These are phyloP conservation scores for Machimus atricapillus DNA, from an alignment of 2,888 invertebrate genomes.

Conservation along the genomic window DNA sequence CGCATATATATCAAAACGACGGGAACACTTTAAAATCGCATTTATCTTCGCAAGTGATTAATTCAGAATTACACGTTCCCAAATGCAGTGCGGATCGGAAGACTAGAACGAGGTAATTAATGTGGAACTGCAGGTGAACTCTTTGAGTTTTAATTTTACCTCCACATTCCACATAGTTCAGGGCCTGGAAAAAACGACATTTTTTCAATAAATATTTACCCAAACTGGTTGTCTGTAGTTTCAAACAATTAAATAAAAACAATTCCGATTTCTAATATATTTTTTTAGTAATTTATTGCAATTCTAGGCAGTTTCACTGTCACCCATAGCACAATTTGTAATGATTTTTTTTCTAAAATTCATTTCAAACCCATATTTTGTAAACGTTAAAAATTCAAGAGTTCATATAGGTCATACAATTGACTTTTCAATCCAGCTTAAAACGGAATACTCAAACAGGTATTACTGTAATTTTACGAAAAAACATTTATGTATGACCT, in stretches of 20 bases:
- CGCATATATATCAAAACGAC: slow-evolving; percentile 3
- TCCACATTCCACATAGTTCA: background rate
- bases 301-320: background rate
- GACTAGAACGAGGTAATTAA: background rate
- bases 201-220: background rate
- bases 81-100: background rate
- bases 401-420: too few species aligned
- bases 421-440: too few species aligned
- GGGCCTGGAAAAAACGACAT: background rate
- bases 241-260: background rate
- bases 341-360: background rate
- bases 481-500: too few species aligned
- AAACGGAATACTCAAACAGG: too few species aligned
- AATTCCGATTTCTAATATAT: background rate
- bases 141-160: background rate
- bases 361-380: too few species aligned
- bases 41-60: background rate
- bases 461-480: too few species aligned
- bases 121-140: background rate
- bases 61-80: background rate
- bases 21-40: background rate
- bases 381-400: background rate
- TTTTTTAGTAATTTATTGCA: background rate
- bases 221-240: background rate
- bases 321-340: background rate